These are phyloP conservation scores for Uromys caudimaculatus DNA, from an alignment of 2,797 vertebrate species.

Conservation along the genomic window DNA sequence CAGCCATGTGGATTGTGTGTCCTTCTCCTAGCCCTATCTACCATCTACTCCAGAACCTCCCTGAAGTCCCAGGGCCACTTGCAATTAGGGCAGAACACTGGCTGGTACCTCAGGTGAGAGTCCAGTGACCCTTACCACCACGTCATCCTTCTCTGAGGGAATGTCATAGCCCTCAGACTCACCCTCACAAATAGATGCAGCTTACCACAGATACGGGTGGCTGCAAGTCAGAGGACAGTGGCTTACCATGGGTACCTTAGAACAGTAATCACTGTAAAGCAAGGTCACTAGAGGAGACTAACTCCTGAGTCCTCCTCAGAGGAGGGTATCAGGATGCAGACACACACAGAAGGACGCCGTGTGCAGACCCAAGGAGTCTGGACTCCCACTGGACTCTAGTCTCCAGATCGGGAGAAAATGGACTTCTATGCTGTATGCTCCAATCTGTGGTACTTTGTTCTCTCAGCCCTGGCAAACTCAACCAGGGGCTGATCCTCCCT, in stretches of 20 bases:
- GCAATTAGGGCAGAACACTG: not conserved
- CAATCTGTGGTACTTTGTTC: not conserved
- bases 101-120: not conserved
- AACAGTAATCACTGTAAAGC: not conserved
- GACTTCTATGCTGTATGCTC: not conserved
- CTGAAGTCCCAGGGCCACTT: not conserved
- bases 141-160: not conserved
- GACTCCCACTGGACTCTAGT: not conserved
- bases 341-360: not conserved
- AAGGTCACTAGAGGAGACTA: not conserved
- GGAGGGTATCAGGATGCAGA: not conserved
- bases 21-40: not conserved
- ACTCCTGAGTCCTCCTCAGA: not conserved
- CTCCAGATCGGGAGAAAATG: not conserved
- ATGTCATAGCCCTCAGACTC: not conserved
- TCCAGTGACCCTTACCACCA: not conserved
- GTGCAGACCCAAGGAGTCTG: not conserved
- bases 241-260: not conserved
- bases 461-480: not conserved
- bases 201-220: not conserved
- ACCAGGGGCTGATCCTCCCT: not conserved
- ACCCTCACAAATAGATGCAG: not conserved
- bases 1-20: no score
- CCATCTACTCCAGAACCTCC: not conserved
- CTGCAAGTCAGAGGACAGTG: not conserved